Evolutionary conservation across 2,888 invertebrate genomes (phyloP).

Genomic region (Melanostoma scalare): DNA sequence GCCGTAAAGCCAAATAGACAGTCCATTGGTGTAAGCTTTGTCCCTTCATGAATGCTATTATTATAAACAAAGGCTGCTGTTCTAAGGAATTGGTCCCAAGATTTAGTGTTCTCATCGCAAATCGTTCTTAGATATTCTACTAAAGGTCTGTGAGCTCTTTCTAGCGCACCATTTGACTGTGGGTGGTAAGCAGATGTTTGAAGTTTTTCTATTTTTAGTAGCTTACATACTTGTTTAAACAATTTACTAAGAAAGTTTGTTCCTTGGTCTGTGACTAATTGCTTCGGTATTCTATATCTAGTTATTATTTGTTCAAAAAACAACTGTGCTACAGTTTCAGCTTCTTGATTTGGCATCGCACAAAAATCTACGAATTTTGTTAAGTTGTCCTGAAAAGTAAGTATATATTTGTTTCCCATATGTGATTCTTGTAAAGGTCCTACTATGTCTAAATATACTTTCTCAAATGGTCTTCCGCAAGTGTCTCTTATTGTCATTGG

Average conservation of each 20-base stretch:
- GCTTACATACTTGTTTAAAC: conserved; percentile 68
- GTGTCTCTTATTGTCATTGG: conserved; percentile 3
- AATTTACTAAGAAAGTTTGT: conserved; percentile 22
- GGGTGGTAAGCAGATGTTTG: conserved; percentile 25
- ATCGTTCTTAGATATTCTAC: background rate
- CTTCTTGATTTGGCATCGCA: background rate
- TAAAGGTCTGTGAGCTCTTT: too few species aligned
- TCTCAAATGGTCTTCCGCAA: background rate
- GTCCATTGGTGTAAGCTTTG: too few species aligned
- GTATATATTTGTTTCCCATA: background rate
- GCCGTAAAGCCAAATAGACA: too few species aligned
- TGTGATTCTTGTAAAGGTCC: background rate
- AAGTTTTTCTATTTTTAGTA: conserved; percentile 15
- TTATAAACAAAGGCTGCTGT: background rate
- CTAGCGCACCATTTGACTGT: conserved; percentile 73
- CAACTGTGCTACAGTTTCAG: too few species aligned
- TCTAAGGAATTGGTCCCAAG: conserved; percentile 7
- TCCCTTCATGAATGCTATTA: too few species aligned
- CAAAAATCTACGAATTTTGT: too few species aligned
- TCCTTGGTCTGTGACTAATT: background rate
- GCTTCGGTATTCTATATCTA: too few species aligned
- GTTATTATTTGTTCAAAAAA: too few species aligned
- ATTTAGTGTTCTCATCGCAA: background rate
- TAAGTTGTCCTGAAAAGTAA: background rate
- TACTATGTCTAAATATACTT: background rate